Percentiles rank a stretch among this genome's conserved stretches.
These are phyloP conservation scores for Coturnix japonica DNA, from an alignment of 2,113 vertebrate species.

Conservation along the genomic window DNA sequence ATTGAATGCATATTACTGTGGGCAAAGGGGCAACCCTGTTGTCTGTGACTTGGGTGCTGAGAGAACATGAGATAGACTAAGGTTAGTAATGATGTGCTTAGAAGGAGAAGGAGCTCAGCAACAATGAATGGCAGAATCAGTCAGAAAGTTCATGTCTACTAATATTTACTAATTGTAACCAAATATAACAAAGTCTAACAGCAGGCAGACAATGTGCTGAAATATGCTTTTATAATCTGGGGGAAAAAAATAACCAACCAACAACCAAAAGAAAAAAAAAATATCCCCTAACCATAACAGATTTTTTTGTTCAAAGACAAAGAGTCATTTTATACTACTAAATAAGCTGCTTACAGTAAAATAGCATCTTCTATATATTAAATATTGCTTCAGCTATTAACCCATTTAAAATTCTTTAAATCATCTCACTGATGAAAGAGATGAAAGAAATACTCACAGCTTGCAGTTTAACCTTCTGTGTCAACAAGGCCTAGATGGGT, in stretches of 20 bases:
- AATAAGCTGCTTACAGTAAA: background rate
- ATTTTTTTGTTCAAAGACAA: background rate
- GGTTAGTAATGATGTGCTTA: background rate
- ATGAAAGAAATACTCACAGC: background rate
- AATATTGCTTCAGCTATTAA: background rate
- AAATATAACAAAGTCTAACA: background rate
- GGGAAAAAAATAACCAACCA: background rate
- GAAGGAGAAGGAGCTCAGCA: background rate
- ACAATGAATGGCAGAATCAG: background rate
- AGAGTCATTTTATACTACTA: background rate
- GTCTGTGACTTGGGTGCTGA: background rate
- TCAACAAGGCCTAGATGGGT: background rate
- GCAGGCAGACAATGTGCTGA: background rate
- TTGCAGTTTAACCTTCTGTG: background rate
- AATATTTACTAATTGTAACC: background rate
- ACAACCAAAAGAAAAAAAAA: too few relatives aligned
- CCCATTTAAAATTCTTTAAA: background rate
- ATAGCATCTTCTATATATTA: background rate
- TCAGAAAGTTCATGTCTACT: background rate
- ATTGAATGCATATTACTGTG: background rate
- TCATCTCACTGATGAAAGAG: background rate
- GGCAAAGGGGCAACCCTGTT: background rate
- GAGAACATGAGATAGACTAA: background rate
- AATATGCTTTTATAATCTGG: background rate
- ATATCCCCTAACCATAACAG: background rate